Evolutionary conservation across 2,113 vertebrate genomes (phyloP), one percentile per base, ranked within the genome.

Genomic region (Rhinogobius similis): DNA sequence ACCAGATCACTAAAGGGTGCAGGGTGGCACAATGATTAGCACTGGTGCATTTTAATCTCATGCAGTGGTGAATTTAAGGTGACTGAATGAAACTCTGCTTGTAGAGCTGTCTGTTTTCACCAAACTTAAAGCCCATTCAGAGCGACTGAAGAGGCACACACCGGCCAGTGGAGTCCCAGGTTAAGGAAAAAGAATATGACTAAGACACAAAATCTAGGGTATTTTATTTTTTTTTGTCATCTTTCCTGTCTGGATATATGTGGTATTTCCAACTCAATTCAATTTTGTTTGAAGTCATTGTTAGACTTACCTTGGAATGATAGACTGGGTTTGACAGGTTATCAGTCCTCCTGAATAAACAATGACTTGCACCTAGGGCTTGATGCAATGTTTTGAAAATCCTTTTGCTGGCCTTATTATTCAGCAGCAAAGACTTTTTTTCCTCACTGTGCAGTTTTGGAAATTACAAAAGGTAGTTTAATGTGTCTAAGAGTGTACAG

Each of bases 351-450:
- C 27, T 59, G 27, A 32, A 59, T 32, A 29, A 59, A 59, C 56
- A 59, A 59, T 59, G 27, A 29, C 27, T 18, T 8, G 26, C 27
- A 59, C 27, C 16, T 14, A 36, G 12, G 27, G 26, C 27, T 59
- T 32, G 26, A 59, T 56, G 53, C 53, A 56, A 56, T 56, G 53
- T 56, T 56, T 56, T 56, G 53, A 56, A 56, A 56, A 56, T 27
- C 53, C 24, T 56, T 56, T 56, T 14, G 23, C 53, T 56, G 21
- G 50, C 50, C 21, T 21, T 24, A 27, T 56, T 56, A 56, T 56
- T 56, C 53, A 56, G 53, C 24, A 56, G 24, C 53, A 14, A 14
- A 56, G 12, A 14, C 24, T 56, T 27, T n/a, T n/a, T n/a, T n/a
- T 24, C 27, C 24, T 56, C 53, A 23, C 50, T 24, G 21, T 24